These are phyloP conservation scores for Cathartes aura DNA, from an alignment of 2,113 vertebrate species.

Conservation along the genomic window DNA sequence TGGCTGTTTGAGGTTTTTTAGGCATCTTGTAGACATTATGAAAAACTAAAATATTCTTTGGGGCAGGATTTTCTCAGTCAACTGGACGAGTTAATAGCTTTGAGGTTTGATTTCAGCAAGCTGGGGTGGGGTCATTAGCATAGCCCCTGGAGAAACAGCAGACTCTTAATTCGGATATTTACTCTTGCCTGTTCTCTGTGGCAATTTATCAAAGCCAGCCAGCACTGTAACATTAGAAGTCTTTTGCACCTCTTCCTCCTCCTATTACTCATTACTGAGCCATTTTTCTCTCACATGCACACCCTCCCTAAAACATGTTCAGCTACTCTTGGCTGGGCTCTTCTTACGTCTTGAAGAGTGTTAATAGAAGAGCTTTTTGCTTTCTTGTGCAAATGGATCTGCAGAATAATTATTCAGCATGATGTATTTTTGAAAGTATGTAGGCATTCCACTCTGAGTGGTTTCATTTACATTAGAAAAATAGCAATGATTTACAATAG, in stretches of 20 bases:
- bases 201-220: constrained; percentile 30
- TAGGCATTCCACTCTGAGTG: not conserved
- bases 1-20: not conserved
- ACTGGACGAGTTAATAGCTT: not conserved
- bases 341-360: not conserved
- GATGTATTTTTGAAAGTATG: not conserved
- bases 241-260: not conserved
- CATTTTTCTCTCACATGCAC: not conserved
- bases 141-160: not conserved
- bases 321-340: not conserved
- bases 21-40: constrained; percentile 24
- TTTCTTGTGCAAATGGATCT: constrained; percentile 30
- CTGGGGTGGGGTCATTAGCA: not conserved
- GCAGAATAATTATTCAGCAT: constrained; percentile 5
- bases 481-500: not conserved
- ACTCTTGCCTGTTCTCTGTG: not conserved
- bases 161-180: constrained; percentile 30
- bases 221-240: not conserved
- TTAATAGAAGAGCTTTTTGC: not conserved
- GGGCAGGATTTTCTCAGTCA: constrained; percentile 2
- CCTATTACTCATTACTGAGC: not conserved
- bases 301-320: not conserved
- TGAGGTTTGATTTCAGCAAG: constrained; percentile 28
- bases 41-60: constrained; percentile 64
- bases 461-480: constrained; percentile 58